Evolutionary conservation across 2,113 vertebrate species (phyloP).

Genomic region (Motacilla alba): DNA sequence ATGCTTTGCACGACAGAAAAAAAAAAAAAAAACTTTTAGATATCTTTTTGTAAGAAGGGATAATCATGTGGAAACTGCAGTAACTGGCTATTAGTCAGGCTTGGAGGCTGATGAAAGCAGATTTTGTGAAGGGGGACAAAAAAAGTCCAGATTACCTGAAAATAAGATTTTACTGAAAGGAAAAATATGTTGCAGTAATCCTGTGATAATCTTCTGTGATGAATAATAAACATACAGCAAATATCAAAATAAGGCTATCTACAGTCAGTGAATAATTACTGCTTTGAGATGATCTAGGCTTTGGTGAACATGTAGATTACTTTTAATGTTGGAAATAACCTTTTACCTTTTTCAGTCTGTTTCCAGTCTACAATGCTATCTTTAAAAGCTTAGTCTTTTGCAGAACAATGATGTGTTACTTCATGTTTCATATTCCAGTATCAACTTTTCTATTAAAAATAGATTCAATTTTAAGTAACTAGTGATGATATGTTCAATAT

Average conservation of each 20-base stretch:
- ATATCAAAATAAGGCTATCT: constrained; percentile 11
- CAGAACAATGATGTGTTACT: constrained; percentile 52
- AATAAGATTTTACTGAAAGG: neutral
- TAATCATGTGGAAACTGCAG: neutral
- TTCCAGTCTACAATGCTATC: constrained; percentile 65
- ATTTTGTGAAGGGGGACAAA: constrained; percentile 3
- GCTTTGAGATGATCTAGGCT: constrained; percentile 28
- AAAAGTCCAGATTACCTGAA: neutral
- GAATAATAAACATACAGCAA: constrained; percentile 10
- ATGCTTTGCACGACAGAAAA: neutral
- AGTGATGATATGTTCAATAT: constrained; percentile 66
- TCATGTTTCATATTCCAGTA: constrained; percentile 71
- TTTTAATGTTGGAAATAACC: constrained; percentile 67
- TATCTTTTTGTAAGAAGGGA: constrained; percentile 11
- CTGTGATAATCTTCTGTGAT: constrained; percentile 4
- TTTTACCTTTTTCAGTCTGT: constrained; percentile 64
- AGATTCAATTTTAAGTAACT: constrained; percentile 75
- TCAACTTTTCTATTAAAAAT: constrained; percentile 81
- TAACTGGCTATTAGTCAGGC: neutral
- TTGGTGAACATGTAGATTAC: constrained; percentile 53
- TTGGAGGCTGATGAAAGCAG: neutral
- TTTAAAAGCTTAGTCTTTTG: constrained; percentile 73
- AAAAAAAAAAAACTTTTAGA: neutral
- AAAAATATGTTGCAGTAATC: neutral
- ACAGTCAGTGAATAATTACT: constrained; percentile 18